Conservation (phyloP, 2,797 vertebrate genomes). For the Xenops minutus region DNA sequence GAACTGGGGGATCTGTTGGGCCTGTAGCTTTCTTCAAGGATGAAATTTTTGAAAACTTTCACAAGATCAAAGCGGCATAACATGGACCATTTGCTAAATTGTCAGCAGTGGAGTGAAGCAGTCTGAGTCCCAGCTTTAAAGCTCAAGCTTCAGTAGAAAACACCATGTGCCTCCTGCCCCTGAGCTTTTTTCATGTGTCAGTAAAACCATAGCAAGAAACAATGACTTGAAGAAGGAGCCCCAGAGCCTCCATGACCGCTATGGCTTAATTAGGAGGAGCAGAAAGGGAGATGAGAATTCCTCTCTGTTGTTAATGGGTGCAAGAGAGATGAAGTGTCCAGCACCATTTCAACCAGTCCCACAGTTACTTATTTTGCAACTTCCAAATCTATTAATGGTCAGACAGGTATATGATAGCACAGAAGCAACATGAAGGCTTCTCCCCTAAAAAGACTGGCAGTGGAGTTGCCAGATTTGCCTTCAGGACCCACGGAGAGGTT, state of each 20-base stretch:
- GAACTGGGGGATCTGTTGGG: slow-evolving; percentile 81
- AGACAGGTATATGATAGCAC: neutral
- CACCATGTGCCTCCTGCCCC: slow-evolving; percentile 47
- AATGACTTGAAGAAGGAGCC: slow-evolving; percentile 55
- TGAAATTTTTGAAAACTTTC: slow-evolving; percentile 82
- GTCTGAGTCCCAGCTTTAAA: slow-evolving; percentile 71
- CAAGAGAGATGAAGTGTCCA: neutral
- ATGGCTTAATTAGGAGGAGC: slow-evolving; percentile 63
- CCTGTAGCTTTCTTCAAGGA: slow-evolving; percentile 75
- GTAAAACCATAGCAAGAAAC: slow-evolving; percentile 70
- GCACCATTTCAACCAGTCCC: slow-evolving; percentile 44
- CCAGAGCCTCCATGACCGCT: neutral
- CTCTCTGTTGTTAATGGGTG: neutral
- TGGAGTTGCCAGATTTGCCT: neutral
- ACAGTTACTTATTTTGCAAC: neutral
- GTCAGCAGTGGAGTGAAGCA: slow-evolving; percentile 76
- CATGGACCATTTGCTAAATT: slow-evolving; percentile 80
- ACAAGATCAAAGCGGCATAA: slow-evolving; percentile 82
- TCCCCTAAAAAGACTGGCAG: neutral
- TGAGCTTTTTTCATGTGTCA: slow-evolving; percentile 71
- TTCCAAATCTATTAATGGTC: neutral
- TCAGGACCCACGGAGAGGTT: neutral
- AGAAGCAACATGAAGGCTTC: neutral
- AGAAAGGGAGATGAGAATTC: slow-evolving; percentile 6
- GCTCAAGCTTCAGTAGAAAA: slow-evolving; percentile 61